Base-by-base conservation (phyloP, 2,888 invertebrate species). In the Copidosoma aretas region DNA sequence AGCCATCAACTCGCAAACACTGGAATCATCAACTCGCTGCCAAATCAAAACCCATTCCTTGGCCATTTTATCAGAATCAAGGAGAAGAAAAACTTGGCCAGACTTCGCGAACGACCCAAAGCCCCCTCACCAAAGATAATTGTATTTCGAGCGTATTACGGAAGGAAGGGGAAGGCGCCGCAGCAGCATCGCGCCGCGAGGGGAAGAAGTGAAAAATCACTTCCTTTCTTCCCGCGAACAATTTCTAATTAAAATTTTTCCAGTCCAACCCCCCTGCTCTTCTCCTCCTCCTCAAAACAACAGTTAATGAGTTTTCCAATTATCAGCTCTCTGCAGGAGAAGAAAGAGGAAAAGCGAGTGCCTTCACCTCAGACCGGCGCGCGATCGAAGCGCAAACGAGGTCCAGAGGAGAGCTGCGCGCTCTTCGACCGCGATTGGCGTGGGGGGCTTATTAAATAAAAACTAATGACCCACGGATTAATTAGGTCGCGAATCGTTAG, bases 221-320 rank as follows among this genome's bases (percentile, higher is more conserved):
- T 60, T 65, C 56, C 64, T 68, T 71, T 71, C 66, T 63, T 65
- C 21, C 63, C 46, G 58, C 61, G 64, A 67, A 64, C 67, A 64
- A 71, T 71, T 71, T 71, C 67, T 71, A 71, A 71, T 71, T 71
- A 71, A 71, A 71, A 64, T 67, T 71, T 71, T 71, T 64, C 58
- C 67, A 61, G 25, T 60, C 32, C 60, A 21, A 0, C 41, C 21
- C 10, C 41, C 25, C 21, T 12, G 43, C 14, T 21, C 51, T 15
- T 15, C 46, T 22, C 56, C n/a, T 15, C 17, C 25, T 25, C 25
- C 64, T 58, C 62, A 64, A 62, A 65, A 67, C 64, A 70, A 64
- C 64, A 61, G 60, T 70, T 70, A 58, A 67, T 67, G 64, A 67
- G 64, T 70, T 70, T 70, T 67, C 64, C 67, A 70, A 70, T 70